A percentile compares a stretch with the other conserved stretches of the same genome.
Evolutionary conservation across 2,113 vertebrate species (phyloP).

Genomic region (Petrocephalus zakoni): DNA sequence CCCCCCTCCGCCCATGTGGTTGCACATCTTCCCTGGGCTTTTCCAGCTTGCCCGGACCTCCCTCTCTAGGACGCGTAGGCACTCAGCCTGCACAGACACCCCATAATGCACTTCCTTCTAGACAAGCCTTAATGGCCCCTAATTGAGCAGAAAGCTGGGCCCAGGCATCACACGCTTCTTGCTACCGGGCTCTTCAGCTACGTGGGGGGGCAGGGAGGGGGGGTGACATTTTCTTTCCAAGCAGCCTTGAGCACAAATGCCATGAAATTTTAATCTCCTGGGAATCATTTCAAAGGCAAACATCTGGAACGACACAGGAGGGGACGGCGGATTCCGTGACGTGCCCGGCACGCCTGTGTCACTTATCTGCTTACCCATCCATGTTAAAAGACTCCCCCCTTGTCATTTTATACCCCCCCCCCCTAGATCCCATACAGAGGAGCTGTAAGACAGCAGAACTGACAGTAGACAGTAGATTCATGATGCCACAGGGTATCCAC

Average conservation of each 20-base stretch:
- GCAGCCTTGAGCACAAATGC: conserved; percentile 9
- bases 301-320: conserved; percentile 25
- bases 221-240: conserved; percentile 19
- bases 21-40: neutral
- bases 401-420: neutral
- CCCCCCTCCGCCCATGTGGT: neutral
- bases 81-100: neutral
- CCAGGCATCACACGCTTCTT: conserved; percentile 10
- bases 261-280: conserved; percentile 25
- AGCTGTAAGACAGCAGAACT: neutral
- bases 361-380: neutral
- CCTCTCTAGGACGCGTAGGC: neutral
- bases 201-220: conserved; percentile 22
- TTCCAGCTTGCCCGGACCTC: conserved; percentile 8
- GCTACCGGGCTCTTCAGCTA: conserved; percentile 10
- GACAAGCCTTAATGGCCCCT: conserved; percentile 30
- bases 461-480: neutral
- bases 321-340: neutral
- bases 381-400: neutral
- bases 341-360: neutral
- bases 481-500: neutral
- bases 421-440: neutral
- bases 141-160: conserved; percentile 32
- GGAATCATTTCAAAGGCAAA: conserved; percentile 26
- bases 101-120: conserved; percentile 30